A percentile compares a stretch with the other conserved stretches of the same genome.
Evolutionary conservation across 2,888 invertebrate species (phyloP).

Genomic region (Machimus rusticus): DNA sequence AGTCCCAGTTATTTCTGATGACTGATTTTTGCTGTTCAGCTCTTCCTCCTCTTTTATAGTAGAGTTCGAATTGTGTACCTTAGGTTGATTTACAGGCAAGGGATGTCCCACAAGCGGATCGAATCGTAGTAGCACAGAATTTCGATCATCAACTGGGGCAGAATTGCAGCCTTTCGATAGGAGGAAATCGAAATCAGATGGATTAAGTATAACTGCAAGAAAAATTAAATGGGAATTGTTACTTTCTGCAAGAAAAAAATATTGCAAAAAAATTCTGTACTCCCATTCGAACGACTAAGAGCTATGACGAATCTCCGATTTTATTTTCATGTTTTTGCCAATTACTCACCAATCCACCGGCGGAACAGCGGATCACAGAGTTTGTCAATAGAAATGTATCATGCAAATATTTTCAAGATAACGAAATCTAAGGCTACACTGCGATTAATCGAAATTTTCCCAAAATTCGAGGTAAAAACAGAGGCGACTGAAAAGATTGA

Average conservation of each 20-base stretch:
- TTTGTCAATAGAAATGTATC: neutral
- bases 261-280: neutral
- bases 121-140: constrained; percentile 60
- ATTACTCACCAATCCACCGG: neutral
- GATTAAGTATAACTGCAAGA: constrained; percentile 59
- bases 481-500: constrained; percentile 41
- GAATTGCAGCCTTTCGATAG: constrained; percentile 58
- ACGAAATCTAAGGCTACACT: neutral
- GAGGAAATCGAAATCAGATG: constrained; percentile 62
- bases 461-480: neutral
- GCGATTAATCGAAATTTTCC: neutral
- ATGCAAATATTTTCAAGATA: neutral
- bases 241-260: neutral
- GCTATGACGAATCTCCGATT: constrained; percentile 3
- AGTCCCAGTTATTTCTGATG: neutral
- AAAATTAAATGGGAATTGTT: neutral
- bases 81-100: constrained; percentile 54
- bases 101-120: constrained; percentile 61
- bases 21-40: neutral
- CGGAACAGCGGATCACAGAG: neutral
- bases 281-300: neutral
- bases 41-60: constrained; percentile 58
- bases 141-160: constrained; percentile 52
- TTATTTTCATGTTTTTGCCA: constrained; percentile 21
- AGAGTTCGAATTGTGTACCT: neutral